phyloP scores from a whole-genome alignment of 2,797 vertebrate genomes.

The Darevskia mixta region DNA sequence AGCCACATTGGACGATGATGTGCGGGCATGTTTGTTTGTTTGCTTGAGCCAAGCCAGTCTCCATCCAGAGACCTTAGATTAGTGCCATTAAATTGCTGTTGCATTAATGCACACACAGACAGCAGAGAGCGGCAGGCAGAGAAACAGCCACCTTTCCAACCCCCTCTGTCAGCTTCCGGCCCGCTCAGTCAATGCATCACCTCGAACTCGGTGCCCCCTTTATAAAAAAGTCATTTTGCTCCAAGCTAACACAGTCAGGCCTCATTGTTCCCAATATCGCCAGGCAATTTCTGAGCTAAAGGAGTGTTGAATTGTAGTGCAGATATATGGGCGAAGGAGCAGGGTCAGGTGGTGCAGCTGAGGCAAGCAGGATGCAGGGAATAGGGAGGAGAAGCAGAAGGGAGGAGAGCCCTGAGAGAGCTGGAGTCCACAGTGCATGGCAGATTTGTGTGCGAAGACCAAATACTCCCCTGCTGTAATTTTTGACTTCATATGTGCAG shows the following conservation, averaged over 20 bases:
- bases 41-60: background rate
- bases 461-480: background rate
- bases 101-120: too few relatives aligned
- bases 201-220: conserved; percentile 31
- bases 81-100: too few relatives aligned
- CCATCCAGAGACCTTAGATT: background rate
- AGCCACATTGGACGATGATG: background rate
- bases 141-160: background rate
- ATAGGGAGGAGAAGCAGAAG: background rate
- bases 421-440: background rate
- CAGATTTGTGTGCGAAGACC: too few relatives aligned
- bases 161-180: background rate
- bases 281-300: conserved; percentile 51
- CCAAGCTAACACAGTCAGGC: conserved; percentile 56
- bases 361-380: rapidly evolving
- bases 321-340: conserved; percentile 36
- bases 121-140: background rate
- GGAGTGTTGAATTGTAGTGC: conserved; percentile 40
- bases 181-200: conserved; percentile 26
- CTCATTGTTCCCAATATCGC: conserved; percentile 58
- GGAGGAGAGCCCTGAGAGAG: background rate
- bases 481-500: background rate
- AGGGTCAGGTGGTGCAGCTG: background rate
- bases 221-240: conserved; percentile 42
- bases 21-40: background rate